Evolutionary conservation across 1,140 invertebrate species (phyloP), one percentile per base, ranked within the genome.

Genomic region (Trachymyrmex cornetzi): DNA sequence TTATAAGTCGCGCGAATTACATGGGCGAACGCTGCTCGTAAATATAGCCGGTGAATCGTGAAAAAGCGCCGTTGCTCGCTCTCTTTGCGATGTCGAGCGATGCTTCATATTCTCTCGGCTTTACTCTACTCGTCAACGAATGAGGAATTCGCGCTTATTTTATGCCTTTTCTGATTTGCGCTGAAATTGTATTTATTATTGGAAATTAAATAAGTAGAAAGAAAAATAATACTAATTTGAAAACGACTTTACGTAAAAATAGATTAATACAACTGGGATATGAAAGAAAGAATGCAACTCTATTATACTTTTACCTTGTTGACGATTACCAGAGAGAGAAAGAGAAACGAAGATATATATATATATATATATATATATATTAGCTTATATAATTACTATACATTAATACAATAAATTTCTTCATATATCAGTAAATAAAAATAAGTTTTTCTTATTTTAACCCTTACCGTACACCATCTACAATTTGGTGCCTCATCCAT

Each of bases 1-100:
- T 85, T 87, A 89, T 91, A 89, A 91, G 89, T 91, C 85, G 86
- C 75, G 88, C 66, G 86, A 90, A 90, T 88, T 90, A 90, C 85
- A 88, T 61, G 85, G 30, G 74, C 88, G 87, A 86, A 91, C 90
- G 87, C 85, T 91, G 90, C 91, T 91, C 92, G 89, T 92, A 92
- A 92, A 92, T 92, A 92, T 90, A 92, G 88, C 86, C 82, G 81
- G 80, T 91, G 88, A 90, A 92, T 90, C 79, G 86, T 91, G 90
- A 89, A 92, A 92, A 92, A 92, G 63, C 64, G 34, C 64, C 0
- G 30, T 16, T 50, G 14, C 77, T 72, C 77, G 3, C 61, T 55
- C 67, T 67, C 67, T 69, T 72, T 44, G 66, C 71, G 44, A 27
- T 50, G 71, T 11, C 5, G 19, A 27, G 53, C 55, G 77, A 61